These are phyloP conservation scores for Rhea pennata DNA, from an alignment of 2,113 vertebrate genomes.

Conservation along the genomic window DNA sequence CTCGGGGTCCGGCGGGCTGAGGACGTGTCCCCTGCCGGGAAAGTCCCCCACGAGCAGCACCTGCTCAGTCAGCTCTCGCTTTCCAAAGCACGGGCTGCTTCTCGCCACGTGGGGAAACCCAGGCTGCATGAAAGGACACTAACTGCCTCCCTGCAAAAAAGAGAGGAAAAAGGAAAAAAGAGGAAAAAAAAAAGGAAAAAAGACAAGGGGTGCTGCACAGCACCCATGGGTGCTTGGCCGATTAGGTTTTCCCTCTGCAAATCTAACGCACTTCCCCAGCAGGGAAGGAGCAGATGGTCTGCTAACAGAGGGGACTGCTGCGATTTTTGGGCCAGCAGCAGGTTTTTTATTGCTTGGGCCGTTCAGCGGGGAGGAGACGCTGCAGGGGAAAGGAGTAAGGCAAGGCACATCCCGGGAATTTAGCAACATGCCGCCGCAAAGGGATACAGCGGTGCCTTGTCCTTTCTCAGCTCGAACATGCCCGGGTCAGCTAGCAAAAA, in stretches of 20 bases:
- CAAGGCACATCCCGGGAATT: not conserved
- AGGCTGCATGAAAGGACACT: not conserved
- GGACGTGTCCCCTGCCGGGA: not conserved
- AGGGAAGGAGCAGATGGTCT: not conserved
- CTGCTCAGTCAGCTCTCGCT: not conserved
- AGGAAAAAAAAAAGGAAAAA: not conserved
- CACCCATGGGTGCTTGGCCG: not conserved
- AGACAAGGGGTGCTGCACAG: not conserved
- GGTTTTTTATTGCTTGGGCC: not conserved
- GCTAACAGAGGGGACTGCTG: rapidly evolving
- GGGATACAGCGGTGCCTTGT: not conserved
- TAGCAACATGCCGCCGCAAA: rapidly evolving
- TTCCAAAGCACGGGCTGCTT: not conserved
- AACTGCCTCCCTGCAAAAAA: too few relatives aligned
- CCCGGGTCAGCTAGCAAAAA: not conserved
- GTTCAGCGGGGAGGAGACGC: not conserved
- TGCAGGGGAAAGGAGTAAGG: not conserved
- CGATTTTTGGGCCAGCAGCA: rapidly evolving
- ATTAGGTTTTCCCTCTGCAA: rapidly evolving
- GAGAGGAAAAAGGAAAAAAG: not conserved
- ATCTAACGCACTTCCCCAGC: not conserved
- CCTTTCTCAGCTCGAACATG: not conserved
- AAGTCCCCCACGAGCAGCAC: not conserved
- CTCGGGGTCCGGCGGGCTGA: not conserved
- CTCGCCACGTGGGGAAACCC: not conserved